Conservation (phyloP, 2,797 vertebrate genomes). For the Protosalanx chinensis region DNA sequence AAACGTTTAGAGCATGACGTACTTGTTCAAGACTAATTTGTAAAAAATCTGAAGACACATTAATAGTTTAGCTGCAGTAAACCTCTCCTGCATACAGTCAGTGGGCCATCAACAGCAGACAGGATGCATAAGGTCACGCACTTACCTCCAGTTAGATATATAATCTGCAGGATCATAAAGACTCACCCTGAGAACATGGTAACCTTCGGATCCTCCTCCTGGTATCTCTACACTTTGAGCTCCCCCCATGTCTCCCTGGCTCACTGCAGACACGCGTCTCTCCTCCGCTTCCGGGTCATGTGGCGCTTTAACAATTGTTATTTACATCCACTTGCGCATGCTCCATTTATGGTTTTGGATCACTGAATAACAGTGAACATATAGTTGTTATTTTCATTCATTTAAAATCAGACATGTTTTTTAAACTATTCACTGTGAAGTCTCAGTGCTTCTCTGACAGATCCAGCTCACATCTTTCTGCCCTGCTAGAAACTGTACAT, state of each 20-base stretch:
- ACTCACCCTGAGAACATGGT: conserved; percentile 88
- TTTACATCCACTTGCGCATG: neutral
- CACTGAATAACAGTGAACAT: no score
- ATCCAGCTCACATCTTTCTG: neutral
- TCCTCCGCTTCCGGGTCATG: conserved; percentile 36
- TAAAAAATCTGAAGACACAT: neutral
- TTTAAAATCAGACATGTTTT: no score
- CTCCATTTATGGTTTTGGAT: no score
- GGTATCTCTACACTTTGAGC: conserved; percentile 88
- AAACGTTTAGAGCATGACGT: neutral
- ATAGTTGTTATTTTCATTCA: no score
- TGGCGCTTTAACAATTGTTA: neutral
- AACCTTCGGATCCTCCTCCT: conserved; percentile 90
- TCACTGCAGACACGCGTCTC: neutral
- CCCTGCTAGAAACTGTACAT: neutral
- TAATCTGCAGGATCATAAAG: neutral
- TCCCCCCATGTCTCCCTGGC: conserved; percentile 77
- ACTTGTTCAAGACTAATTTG: neutral
- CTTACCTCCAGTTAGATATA: neutral
- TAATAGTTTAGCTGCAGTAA: neutral
- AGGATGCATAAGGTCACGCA: neutral
- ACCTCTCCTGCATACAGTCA: neutral
- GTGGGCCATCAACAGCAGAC: neutral
- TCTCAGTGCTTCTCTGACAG: neutral
- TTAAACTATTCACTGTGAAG: neutral